Conservation (phyloP, 2,797 vertebrate genomes). For the Pseudocheirus occidentalis region DNA sequence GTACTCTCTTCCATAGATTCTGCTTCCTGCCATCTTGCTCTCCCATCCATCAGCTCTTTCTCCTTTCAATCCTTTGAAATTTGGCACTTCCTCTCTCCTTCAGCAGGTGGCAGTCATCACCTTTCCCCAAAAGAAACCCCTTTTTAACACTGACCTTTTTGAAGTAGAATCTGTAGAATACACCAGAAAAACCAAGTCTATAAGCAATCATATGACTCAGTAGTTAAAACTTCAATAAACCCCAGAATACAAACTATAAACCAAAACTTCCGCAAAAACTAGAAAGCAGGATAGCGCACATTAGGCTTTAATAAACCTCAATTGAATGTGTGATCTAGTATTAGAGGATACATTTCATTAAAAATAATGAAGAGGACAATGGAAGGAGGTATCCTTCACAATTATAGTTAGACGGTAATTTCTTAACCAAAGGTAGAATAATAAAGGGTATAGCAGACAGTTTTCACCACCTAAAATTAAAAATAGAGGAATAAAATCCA, state of each 20-base stretch:
- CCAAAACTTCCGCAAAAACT: not conserved
- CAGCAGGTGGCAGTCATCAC: not conserved
- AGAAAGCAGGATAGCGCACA: not conserved
- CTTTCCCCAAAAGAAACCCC: not conserved
- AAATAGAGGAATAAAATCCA: no score
- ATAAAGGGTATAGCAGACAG: no score
- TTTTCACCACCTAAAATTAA: no score
- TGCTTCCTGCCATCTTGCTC: not conserved
- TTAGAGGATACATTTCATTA: no score
- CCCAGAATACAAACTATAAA: not conserved
- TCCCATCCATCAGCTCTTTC: not conserved
- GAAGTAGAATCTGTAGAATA: not conserved
- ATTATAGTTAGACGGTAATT: no score
- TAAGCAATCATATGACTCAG: not conserved
- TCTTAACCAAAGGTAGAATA: no score
- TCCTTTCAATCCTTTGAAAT: not conserved
- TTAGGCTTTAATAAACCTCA: not conserved
- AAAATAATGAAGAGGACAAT: no score
- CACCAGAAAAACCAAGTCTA: not conserved
- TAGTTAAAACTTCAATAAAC: not conserved
- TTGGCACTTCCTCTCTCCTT: not conserved
- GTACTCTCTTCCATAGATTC: not conserved
- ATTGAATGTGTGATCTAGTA: no score
- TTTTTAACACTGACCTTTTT: not conserved
- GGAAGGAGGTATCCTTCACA: no score